A percentile compares a stretch with the other conserved stretches of the same genome.
Conservation (phyloP, 2,888 invertebrate genomes). For the Drosophila peninsularis region DNA sequence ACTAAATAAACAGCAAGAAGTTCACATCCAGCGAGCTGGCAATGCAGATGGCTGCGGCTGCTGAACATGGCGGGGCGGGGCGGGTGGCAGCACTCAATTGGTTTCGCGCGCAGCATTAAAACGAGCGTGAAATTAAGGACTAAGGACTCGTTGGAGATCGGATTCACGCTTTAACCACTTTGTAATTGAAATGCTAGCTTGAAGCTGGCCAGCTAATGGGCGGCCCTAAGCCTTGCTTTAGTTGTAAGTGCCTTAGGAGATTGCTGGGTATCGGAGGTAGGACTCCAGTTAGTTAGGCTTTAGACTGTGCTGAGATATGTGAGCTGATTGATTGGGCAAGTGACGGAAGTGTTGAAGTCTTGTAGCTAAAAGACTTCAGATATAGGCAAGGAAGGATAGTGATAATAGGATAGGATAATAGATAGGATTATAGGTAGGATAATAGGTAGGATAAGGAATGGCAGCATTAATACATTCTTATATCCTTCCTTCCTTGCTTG, state of each 20-base stretch:
- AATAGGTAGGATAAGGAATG: too few species aligned
- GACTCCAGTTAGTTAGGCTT: not conserved
- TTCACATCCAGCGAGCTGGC: conserved; percentile 69
- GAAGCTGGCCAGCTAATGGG: not conserved
- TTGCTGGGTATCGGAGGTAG: too few species aligned
- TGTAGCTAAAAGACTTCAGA: not conserved
- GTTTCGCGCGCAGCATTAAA: conserved; percentile 77
- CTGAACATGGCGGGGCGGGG: not conserved
- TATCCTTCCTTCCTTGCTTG: not conserved
- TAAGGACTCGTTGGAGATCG: conserved; percentile 11
- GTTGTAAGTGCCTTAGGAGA: not conserved
- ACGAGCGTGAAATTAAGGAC: conserved; percentile 67
- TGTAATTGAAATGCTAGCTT: conserved; percentile 2
- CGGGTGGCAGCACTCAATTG: conserved; percentile 75
- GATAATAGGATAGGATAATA: too few species aligned
- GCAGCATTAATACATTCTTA: too few species aligned
- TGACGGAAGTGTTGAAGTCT: too few species aligned
- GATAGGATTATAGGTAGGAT: too few species aligned
- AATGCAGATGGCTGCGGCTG: conserved; percentile 50
- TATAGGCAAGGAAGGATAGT: too few species aligned
- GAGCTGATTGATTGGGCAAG: not conserved
- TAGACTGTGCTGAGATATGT: not conserved
- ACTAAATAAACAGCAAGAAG: conserved; percentile 82
- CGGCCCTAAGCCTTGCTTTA: not conserved
- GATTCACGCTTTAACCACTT: conserved; percentile 26